Evolutionary conservation across 2,888 invertebrate species (phyloP).

Genomic region (Brachyopa scutellaris): DNA sequence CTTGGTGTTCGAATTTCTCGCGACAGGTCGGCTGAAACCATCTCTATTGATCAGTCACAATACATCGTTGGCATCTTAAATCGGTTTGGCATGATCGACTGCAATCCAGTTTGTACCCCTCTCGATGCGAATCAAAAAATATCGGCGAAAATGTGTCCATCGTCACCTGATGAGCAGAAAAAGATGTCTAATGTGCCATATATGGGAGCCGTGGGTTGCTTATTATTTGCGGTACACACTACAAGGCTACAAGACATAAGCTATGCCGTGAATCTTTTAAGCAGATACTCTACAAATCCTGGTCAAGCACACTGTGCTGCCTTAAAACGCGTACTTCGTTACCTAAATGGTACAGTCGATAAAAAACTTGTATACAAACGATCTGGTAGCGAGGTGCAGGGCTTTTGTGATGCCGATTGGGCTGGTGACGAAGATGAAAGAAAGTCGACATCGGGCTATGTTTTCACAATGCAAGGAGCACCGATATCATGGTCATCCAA

Average conservation of each 20-base stretch:
- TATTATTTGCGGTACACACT: conserved; percentile 34
- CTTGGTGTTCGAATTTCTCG: conserved; percentile 58
- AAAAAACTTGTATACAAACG: conserved; percentile 12
- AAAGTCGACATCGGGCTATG: too few relatives aligned
- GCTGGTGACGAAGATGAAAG: too few relatives aligned
- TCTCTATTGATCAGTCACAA: conserved; percentile 65
- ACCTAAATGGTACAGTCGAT: conserved; percentile 50
- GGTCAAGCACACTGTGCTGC: conserved; percentile 61
- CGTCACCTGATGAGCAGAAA: too few relatives aligned
- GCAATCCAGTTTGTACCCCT: conserved; percentile 52
- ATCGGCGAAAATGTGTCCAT: conserved; percentile 34
- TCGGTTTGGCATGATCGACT: conserved; percentile 50
- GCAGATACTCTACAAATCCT: conserved; percentile 56
- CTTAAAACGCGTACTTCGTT: conserved; percentile 60
- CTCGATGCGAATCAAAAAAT: conserved; percentile 52
- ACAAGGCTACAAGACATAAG: conserved; percentile 65
- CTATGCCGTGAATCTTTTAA: conserved; percentile 71
- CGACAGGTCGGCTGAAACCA: conserved; percentile 13
- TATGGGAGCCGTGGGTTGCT: conserved; percentile 42
- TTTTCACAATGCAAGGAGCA: conserved; percentile 29
- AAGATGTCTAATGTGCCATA: conserved; percentile 36
- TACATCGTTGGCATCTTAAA: conserved; percentile 42
- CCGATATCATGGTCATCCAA: conserved; percentile 36
- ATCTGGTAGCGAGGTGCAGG: conserved; percentile 1
- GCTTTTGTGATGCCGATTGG: conserved; percentile 64